Conservation (phyloP, 2,888 invertebrate genomes). For the Lepidochrysops patricia region DNA sequence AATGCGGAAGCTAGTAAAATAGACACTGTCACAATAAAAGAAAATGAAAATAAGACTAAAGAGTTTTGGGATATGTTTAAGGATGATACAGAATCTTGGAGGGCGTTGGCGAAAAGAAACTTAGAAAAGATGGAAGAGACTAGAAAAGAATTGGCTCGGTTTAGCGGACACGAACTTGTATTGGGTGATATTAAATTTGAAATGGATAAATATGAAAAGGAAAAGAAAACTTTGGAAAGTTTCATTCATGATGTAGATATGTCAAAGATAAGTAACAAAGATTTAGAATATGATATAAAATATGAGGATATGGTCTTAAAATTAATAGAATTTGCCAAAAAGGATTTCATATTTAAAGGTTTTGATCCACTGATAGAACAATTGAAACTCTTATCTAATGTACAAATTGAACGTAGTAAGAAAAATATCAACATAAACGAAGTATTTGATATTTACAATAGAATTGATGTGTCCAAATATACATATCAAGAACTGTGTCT, state of each 20-base stretch:
- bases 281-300: slow-evolving; percentile 59
- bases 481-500: slow-evolving; percentile 64
- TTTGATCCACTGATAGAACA: slow-evolving; percentile 66
- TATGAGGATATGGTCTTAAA: slow-evolving; percentile 66
- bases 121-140: slow-evolving; percentile 65
- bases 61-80: slow-evolving; percentile 64
- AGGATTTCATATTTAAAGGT: slow-evolving; percentile 63
- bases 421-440: slow-evolving; percentile 55
- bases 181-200: slow-evolving; percentile 54
- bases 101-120: slow-evolving; percentile 60
- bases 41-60: slow-evolving; percentile 22
- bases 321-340: slow-evolving; percentile 63
- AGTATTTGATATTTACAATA: slow-evolving; percentile 55
- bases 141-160: slow-evolving; percentile 55
- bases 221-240: slow-evolving; percentile 50
- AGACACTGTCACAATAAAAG: not conserved
- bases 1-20: not conserved
- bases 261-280: slow-evolving; percentile 51
- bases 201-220: slow-evolving; percentile 48
- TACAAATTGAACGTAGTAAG: slow-evolving; percentile 46
- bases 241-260: slow-evolving; percentile 63
- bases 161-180: slow-evolving; percentile 61
- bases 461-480: slow-evolving; percentile 57
- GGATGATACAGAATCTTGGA: slow-evolving; percentile 68
- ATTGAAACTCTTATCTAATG: slow-evolving; percentile 51